A percentile compares a stretch with the other conserved stretches of the same genome.
These are phyloP conservation scores for Dasyornis broadbenti DNA, from an alignment of 2,113 vertebrate genomes.

Conservation along the genomic window DNA sequence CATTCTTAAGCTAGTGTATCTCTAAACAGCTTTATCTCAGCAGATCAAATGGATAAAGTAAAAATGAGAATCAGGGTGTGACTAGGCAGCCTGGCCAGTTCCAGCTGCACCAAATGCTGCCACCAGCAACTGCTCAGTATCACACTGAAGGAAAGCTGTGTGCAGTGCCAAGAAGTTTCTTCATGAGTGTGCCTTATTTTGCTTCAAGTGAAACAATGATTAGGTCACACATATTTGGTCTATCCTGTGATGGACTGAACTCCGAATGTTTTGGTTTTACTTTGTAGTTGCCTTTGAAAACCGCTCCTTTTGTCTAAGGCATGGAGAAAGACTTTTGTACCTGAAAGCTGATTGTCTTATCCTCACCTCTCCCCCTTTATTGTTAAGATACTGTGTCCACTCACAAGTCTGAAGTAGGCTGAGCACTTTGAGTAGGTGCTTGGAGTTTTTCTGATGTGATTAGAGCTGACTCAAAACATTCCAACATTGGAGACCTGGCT, in stretches of 20 bases:
- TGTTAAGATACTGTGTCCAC: neutral
- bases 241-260: neutral
- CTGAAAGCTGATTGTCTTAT: neutral
- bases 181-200: neutral
- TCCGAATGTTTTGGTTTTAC: neutral
- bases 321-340: neutral
- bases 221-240: neutral
- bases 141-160: accelerated
- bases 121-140: neutral
- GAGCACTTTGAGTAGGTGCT: neutral
- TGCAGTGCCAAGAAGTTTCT: neutral
- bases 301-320: neutral
- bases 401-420: neutral
- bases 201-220: neutral
- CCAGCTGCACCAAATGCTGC: neutral
- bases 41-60: neutral
- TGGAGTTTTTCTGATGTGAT: neutral
- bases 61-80: neutral
- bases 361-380: neutral
- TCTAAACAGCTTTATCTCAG: neutral
- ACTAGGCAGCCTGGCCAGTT: neutral
- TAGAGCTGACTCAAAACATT: neutral
- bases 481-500: neutral
- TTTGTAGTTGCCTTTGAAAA: neutral
- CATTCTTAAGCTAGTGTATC: neutral